Base-by-base conservation (phyloP, 1,140 invertebrate genomes). In the Dinothrombium tinctorium region DNA sequence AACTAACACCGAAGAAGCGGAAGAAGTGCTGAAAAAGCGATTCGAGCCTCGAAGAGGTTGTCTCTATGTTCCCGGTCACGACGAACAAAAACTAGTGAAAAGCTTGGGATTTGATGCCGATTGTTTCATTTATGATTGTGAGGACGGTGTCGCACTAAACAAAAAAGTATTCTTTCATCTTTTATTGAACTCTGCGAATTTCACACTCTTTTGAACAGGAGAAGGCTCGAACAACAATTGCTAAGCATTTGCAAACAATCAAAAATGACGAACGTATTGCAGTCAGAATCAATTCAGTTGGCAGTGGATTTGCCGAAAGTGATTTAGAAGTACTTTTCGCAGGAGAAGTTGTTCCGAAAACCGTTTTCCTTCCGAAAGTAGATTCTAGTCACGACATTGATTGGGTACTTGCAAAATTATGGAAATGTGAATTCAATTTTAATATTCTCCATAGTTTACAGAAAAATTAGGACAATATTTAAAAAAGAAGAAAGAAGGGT, bases 131-230 rank as follows among this genome's bases (percentile, higher is more conserved):
- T 48, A 76, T 41, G 73, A 76, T 53, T 73, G 71, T 56, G 74
- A 76, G 58, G 74, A 76, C 63, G 73, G 73, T 22, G 73, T 76
- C 4, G 72, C 73, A 5, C 24, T 67, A 3, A 72, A 66, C 51
- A 62, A 60, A 51, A 75, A 75, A 58, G 67, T 68, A 43, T 37
- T 41, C 4, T 8, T 5, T 32, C 20, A 42, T 26, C 26, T 47
- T 17, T 22, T 35, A 37, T 8, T 46, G 7, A 25, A 38, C 2
- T 0, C 20, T 17, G 23, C 29, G n/a, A 23, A 42, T 23, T 44
- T 48, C 17, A 41, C 28, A 49, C 44, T 41, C 24, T 31, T 40
- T 54, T 53, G n/a, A 17, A 22, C 48, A 72, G 69, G 59, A 59
- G 22, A 58, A 60, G 42, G 72, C 72, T 9, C 53, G 71, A 40